Conservation (phyloP, 2,113 vertebrate genomes). For the Sander lucioperca region DNA sequence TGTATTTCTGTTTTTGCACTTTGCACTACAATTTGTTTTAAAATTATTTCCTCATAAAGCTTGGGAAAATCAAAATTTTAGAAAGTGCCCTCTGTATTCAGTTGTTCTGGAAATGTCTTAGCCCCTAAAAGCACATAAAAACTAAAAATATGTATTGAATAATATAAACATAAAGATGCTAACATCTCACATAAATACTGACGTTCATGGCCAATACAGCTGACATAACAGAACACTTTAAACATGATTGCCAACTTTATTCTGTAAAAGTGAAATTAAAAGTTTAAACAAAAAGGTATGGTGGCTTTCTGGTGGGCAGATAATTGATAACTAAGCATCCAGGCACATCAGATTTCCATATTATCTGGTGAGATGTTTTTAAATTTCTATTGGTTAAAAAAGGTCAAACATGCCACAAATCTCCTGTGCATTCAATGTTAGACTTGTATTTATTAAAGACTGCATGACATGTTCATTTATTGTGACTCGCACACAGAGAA, state of each 20-base stretch:
- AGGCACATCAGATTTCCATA: background rate
- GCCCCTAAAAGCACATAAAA: background rate
- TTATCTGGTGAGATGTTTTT: no score
- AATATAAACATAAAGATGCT: background rate
- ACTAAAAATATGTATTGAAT: background rate
- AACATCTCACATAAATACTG: background rate
- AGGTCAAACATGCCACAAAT: no score
- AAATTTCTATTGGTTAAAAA: no score
- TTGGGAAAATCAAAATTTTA: background rate
- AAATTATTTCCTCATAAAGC: slow-evolving; percentile 22
- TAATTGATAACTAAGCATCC: background rate
- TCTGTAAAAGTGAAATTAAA: background rate
- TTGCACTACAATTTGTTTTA: slow-evolving; percentile 22
- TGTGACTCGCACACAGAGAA: no score
- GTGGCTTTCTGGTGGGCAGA: background rate
- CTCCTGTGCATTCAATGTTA: no score
- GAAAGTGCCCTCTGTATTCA: slow-evolving; percentile 1
- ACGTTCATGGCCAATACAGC: background rate
- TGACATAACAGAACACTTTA: background rate
- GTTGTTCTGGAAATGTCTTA: background rate
- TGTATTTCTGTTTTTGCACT: slow-evolving; percentile 20
- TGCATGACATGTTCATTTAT: background rate
- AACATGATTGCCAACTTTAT: background rate
- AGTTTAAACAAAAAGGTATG: background rate
- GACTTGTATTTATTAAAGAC: no score